phyloP scores from a whole-genome alignment of 2,113 vertebrate species.

The Prochilodus magdalenae region DNA sequence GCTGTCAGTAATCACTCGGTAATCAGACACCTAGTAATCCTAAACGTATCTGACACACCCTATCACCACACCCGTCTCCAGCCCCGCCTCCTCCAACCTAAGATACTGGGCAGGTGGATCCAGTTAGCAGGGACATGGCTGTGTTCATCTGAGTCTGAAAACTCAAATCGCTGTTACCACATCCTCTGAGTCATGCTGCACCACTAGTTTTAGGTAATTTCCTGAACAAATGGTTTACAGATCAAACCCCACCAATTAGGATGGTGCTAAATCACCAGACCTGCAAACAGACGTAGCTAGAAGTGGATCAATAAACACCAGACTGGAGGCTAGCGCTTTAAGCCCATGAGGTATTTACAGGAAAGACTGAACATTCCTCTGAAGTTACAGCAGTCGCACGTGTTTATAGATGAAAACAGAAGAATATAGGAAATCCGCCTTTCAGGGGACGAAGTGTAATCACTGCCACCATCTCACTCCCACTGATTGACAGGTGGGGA shows the following conservation, averaged over 20 bases:
- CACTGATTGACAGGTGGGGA: neutral
- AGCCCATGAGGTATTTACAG: too few relatives aligned
- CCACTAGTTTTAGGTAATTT: neutral
- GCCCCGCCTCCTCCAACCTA: neutral
- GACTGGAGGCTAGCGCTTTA: too few relatives aligned
- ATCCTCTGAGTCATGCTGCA: neutral
- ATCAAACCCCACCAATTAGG: too few relatives aligned
- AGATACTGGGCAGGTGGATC: neutral
- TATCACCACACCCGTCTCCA: neutral
- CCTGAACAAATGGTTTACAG: neutral
- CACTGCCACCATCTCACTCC: neutral
- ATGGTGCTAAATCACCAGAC: too few relatives aligned
- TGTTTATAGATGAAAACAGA: neutral
- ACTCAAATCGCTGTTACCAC: neutral
- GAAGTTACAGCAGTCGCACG: neutral
- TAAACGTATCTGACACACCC: neutral
- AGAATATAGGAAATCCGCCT: neutral
- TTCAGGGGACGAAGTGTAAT: neutral
- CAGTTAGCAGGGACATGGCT: neutral
- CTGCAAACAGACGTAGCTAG: too few relatives aligned
- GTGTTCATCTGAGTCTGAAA: neutral
- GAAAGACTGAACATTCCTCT: neutral
- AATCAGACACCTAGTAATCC: neutral
- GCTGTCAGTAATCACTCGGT: neutral
- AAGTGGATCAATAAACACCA: too few relatives aligned